Percentiles rank a stretch among this genome's conserved stretches.
Evolutionary conservation across 2,888 invertebrate genomes (phyloP).

Genomic region (Drosophila cognata): DNA sequence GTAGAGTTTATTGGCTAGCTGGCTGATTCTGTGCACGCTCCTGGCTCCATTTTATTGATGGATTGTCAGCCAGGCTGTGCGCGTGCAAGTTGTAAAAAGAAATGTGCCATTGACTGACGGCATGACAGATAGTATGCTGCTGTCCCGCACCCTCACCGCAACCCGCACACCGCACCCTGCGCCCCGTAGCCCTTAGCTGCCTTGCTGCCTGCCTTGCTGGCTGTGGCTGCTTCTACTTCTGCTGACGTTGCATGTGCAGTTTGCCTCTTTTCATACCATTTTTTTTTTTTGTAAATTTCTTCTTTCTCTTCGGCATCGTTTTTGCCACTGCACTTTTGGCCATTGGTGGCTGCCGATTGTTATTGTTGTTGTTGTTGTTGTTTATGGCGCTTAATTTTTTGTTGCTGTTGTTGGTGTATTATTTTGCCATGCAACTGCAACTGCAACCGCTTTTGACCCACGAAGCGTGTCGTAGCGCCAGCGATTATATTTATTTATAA

Average conservation of each 20-base stretch:
- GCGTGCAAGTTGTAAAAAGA: conserved; percentile 43
- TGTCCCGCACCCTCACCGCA: conserved; percentile 2
- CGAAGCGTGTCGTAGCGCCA: conserved; percentile 80
- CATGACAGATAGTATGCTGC: conserved; percentile 29
- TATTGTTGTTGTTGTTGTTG: conserved; percentile 23
- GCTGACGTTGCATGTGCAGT: conserved; percentile 68
- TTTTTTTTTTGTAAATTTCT: conserved; percentile 1
- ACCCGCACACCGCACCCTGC: no score
- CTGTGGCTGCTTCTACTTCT: conserved; percentile 17
- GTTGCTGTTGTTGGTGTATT: conserved; percentile 15
- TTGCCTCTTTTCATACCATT: conserved; percentile 16
- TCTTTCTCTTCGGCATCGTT: conserved; percentile 13
- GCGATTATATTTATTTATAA: conserved; percentile 80
- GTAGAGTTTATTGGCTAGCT: conserved; percentile 44
- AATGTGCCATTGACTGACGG: conserved; percentile 40
- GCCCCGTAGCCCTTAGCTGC: conserved; percentile 15
- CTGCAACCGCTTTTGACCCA: conserved; percentile 80
- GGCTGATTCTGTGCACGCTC: conserved; percentile 64
- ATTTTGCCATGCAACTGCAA: conserved; percentile 59
- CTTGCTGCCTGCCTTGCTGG: conserved; percentile 35
- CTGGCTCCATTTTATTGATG: conserved; percentile 71
- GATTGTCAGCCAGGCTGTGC: conserved; percentile 58
- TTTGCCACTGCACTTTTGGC: conserved; percentile 41
- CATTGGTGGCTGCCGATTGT: conserved; percentile 35
- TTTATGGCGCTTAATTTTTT: conserved; percentile 15